These are phyloP conservation scores for Montipora foliosa DNA, from an alignment of 64 coral and sea anemone genomes.

Conservation along the genomic window DNA sequence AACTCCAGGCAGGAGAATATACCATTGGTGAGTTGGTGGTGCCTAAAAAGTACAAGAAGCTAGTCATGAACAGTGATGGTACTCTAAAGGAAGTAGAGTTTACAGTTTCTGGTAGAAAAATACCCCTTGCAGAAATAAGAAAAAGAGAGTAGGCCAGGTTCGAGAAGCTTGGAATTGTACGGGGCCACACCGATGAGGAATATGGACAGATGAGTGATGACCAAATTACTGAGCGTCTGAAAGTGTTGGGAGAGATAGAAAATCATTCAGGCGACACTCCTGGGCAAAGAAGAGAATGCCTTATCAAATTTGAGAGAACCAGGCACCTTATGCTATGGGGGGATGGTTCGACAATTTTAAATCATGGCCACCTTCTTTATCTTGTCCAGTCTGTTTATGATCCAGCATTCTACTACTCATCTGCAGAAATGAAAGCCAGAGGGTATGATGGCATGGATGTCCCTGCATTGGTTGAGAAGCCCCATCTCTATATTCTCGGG, in stretches of 20 bases:
- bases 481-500: slow-evolving; percentile 36
- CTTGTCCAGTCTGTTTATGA: slow-evolving; percentile 65
- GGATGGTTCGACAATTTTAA: slow-evolving; percentile 60
- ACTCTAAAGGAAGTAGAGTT: slow-evolving; percentile 36
- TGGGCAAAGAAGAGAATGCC: slow-evolving; percentile 10
- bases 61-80: slow-evolving; percentile 24
- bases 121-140: slow-evolving; percentile 59
- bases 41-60: slow-evolving; percentile 40
- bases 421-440: slow-evolving; percentile 43
- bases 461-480: slow-evolving; percentile 41
- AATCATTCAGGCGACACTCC: neutral
- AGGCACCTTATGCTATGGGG: slow-evolving; percentile 64
- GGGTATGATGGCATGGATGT: slow-evolving; percentile 69
- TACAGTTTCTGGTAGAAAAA: slow-evolving; percentile 67
- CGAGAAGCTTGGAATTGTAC: slow-evolving; percentile 52
- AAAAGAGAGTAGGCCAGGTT: slow-evolving; percentile 18
- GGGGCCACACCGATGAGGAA: slow-evolving; percentile 50
- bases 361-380: slow-evolving; percentile 67
- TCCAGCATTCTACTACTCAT: slow-evolving; percentile 66
- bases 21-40: slow-evolving; percentile 48
- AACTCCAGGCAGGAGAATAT: slow-evolving; percentile 25
- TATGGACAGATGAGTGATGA: slow-evolving; percentile 41
- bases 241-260: neutral
- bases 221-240: slow-evolving; percentile 38
- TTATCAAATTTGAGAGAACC: slow-evolving; percentile 55